phyloP scores from a whole-genome alignment of 2,113 vertebrate species.

The Lagenorhynchus albirostris region DNA sequence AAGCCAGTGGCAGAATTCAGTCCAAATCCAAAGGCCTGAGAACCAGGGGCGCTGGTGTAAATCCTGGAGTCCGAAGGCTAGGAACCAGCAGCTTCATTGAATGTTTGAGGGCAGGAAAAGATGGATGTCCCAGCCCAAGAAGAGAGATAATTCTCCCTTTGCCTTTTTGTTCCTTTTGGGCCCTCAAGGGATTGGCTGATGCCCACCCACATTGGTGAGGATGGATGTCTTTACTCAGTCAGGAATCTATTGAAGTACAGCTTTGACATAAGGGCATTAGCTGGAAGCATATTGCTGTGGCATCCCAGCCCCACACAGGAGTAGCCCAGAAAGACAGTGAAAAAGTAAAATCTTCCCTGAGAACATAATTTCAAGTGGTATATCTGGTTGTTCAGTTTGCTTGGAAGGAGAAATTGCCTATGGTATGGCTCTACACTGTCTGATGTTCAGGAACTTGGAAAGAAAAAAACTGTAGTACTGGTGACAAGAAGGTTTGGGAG shows the following conservation, averaged over 20 bases:
- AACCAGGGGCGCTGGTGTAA: neutral
- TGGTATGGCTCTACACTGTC: neutral
- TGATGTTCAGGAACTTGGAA: neutral
- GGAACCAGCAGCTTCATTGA: neutral
- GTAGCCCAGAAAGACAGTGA: neutral
- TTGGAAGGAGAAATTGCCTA: neutral
- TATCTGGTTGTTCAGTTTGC: neutral
- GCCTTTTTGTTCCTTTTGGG: neutral
- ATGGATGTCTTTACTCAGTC: neutral
- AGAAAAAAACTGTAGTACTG: neutral
- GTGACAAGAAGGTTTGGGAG: neutral
- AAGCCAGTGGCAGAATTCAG: neutral
- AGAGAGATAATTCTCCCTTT: neutral
- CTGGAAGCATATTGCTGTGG: neutral
- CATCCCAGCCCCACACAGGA: neutral
- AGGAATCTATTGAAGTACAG: neutral
- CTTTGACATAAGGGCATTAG: neutral
- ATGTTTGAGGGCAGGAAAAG: neutral
- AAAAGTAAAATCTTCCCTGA: neutral
- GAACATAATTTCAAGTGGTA: neutral
- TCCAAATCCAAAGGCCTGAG: neutral
- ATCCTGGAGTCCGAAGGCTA: neutral
- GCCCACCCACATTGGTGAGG: neutral
- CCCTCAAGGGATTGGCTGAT: neutral
- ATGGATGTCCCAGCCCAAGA: neutral